These are phyloP conservation scores for Branchellion lobata DNA, from an alignment of 2,888 invertebrate species.

Conservation along the genomic window DNA sequence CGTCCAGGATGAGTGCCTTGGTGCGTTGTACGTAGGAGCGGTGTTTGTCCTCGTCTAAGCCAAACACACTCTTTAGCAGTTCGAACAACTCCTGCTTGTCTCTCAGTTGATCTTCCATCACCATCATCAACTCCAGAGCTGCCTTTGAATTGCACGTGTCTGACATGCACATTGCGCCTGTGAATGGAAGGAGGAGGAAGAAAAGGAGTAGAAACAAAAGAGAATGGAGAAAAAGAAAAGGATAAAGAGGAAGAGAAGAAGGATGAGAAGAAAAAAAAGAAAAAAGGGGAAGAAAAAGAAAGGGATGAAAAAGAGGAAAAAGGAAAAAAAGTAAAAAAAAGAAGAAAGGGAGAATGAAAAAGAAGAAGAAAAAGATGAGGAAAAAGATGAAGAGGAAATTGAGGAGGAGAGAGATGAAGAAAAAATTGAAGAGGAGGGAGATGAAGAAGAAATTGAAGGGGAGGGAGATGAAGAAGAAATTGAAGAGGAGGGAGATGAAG, in stretches of 20 bases:
- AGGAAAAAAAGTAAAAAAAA: no score
- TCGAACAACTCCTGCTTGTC: not conserved
- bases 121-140: not conserved
- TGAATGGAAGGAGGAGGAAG: no score
- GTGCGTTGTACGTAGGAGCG: constrained; percentile 92
- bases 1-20: constrained; percentile 95
- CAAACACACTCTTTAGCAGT: constrained; percentile 73
- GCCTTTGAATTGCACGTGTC: not conserved
- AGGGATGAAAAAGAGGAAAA: no score
- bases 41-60: constrained; percentile 92
- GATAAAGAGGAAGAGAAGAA: not conserved
- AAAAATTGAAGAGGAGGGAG: not conserved
- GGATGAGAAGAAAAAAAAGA: not conserved
- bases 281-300: not conserved
- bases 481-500: not conserved
- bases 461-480: not conserved
- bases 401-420: not conserved
- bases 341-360: not conserved
- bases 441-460: not conserved
- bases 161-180: not conserved
- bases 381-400: not conserved
- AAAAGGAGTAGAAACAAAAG: not conserved
- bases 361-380: not conserved
- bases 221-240: not conserved
- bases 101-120: not conserved